Evolutionary conservation across 1,140 invertebrate species (phyloP).

Genomic region (Araneus ventricosus): DNA sequence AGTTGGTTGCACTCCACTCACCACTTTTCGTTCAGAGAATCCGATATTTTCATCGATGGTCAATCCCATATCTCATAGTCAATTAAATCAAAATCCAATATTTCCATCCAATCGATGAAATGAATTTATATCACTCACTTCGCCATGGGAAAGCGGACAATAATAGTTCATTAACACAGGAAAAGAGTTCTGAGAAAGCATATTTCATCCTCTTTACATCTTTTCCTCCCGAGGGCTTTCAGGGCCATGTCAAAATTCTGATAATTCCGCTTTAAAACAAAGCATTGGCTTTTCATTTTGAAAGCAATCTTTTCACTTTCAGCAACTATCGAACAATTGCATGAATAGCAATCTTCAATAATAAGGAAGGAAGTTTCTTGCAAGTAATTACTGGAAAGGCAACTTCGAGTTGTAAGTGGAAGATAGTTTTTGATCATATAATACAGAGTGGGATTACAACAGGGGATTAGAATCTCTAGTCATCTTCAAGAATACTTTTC

Average conservation of each 20-base stretch:
- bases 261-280: neutral
- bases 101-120: too few species aligned
- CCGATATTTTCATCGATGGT: too few species aligned
- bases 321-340: neutral
- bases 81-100: too few species aligned
- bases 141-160: too few species aligned
- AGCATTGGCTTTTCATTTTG: neutral
- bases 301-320: neutral
- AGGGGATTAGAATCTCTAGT: neutral
- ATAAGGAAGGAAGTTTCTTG: neutral
- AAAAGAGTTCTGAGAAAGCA: neutral
- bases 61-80: too few species aligned
- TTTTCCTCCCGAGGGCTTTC: neutral
- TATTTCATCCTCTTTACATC: neutral
- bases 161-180: too few species aligned
- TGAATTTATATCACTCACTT: too few species aligned
- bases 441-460: neutral
- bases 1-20: too few species aligned
- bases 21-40: too few species aligned
- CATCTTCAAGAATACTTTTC: neutral
- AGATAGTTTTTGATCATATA: slow-evolving; percentile 16
- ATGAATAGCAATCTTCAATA: neutral
- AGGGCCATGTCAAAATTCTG: neutral
- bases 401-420: neutral
- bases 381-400: neutral